Conservation (phyloP, 1,140 invertebrate species). For the Leptoteleia sp. region DNA sequence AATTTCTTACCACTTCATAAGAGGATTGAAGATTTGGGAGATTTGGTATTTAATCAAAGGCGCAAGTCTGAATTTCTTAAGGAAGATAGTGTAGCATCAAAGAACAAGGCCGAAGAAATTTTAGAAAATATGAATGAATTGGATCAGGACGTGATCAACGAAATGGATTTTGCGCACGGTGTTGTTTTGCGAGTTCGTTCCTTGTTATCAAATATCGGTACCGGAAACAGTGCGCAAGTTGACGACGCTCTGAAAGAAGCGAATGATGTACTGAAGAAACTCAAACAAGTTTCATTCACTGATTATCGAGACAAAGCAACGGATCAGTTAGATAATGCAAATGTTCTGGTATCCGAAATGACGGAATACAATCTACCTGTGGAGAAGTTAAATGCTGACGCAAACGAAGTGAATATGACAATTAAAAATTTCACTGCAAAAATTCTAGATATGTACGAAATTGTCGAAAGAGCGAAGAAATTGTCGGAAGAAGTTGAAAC, state of each 20-base stretch:
- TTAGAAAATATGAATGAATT: conserved; percentile 82
- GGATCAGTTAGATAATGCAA: conserved; percentile 83
- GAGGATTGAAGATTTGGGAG: conserved; percentile 83
- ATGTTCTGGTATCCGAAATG: conserved; percentile 86
- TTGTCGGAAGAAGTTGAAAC: conserved; percentile 84
- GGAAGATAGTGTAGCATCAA: conserved; percentile 81
- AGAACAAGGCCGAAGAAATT: conserved; percentile 81
- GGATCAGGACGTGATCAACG: conserved; percentile 80
- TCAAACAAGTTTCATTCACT: conserved; percentile 84
- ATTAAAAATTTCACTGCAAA: conserved; percentile 85
- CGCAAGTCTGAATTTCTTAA: conserved; percentile 81
- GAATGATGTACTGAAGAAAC: conserved; percentile 85
- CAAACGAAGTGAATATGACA: conserved; percentile 82
- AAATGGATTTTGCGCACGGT: conserved; percentile 80
- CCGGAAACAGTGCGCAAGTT: conserved; percentile 86
- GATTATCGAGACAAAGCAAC: conserved; percentile 80
- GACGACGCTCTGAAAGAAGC: conserved; percentile 89
- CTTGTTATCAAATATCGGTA: conserved; percentile 85
- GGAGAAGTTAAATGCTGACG: conserved; percentile 82
- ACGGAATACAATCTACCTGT: conserved; percentile 85
- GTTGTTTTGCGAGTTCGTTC: conserved; percentile 86
- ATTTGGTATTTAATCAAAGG: conserved; percentile 82
- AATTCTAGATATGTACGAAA: conserved; percentile 87
- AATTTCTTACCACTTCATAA: conserved; percentile 84
- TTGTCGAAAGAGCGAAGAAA: conserved; percentile 84